phyloP scores from a whole-genome alignment of 2,797 vertebrate genomes.

The Danio tinwini region DNA sequence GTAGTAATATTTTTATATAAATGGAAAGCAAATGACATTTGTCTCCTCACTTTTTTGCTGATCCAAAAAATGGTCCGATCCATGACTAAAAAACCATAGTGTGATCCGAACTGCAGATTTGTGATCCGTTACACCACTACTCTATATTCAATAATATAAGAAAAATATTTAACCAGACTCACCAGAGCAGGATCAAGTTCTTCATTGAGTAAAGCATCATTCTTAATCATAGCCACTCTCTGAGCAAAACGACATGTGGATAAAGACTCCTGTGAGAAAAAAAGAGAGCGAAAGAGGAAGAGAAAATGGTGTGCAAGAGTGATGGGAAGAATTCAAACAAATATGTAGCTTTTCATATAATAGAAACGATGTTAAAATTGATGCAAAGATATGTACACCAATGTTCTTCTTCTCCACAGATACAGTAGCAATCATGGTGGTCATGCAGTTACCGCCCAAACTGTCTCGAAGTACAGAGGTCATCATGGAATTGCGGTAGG shows the following conservation, averaged over 20 bases:
- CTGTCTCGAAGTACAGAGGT: constrained; percentile 97
- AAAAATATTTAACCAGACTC: constrained; percentile 62
- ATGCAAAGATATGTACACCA: constrained; percentile 75
- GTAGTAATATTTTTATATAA: too few relatives aligned
- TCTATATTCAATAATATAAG: not conserved
- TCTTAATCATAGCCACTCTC: constrained; percentile 93
- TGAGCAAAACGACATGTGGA: constrained; percentile 97
- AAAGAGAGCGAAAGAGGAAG: not conserved
- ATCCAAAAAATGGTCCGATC: too few relatives aligned
- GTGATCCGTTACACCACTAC: too few relatives aligned
- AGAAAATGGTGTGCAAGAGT: not conserved
- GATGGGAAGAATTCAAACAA: not conserved
- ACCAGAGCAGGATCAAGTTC: constrained; percentile 93
- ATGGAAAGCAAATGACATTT: too few relatives aligned
- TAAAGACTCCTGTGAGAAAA: constrained; percentile 87
- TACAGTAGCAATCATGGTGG: constrained; percentile 94
- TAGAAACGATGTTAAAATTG: not conserved
- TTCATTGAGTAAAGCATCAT: constrained; percentile 93
- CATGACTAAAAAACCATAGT: too few relatives aligned
- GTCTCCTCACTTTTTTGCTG: too few relatives aligned
- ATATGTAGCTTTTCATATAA: not conserved
- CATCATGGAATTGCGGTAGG: constrained; percentile 97
- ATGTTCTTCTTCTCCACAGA: constrained; percentile 89
- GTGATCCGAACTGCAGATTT: too few relatives aligned
- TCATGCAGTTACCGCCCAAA: constrained; percentile 97